Base-by-base conservation (phyloP, 92 coral and sea anemone genomes). In the Porites rus region DNA sequence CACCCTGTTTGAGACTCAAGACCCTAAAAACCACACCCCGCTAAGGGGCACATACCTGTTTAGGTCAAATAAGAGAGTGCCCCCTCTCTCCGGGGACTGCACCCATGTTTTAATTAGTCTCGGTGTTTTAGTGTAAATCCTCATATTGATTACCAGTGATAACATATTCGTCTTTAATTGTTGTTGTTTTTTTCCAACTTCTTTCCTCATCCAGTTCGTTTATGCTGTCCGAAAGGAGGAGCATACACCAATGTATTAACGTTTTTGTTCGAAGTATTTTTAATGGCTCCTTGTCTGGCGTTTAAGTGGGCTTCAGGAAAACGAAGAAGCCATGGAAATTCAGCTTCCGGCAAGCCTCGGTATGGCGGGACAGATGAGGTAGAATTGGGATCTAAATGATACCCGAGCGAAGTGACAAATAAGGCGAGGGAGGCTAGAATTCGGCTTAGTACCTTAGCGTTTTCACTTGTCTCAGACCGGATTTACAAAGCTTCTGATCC, bases 251-350 rank as follows among this genome's bases (percentile, higher is more conserved):
- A 91, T 67, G 43, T 82, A 50, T 85, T 90, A 17, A 90, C 92
- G 53, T 93, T 89, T 68, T 51, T 94, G 61, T 93, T 74, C 73
- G 93, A 89, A 51, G 87, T 87, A 14, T 74, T 90, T 14, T 75
- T 94, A 51, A 86, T 84, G 93, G 92, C 98, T 43, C 98, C 98
- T 13, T 84, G 90, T 65, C 76, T 81, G 46, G 98, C 98, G 65
- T 94, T 93, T 74, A 94, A 89, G 62, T 94, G 98, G 98, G 98
- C 98, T 12, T 28, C 92, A 31, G 90, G 93, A 62, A 89, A 78
- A 21, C 21, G 82, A 31, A 50, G 21, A 74, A 65, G 22, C 24
- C 92, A 81, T 21, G 24, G 82, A 7, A 76, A 85, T 61, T 86
- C 77, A 51, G 84, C 92, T 19, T 75, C 90, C 53, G 61, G 83